phyloP scores from a whole-genome alignment of 2,797 vertebrate species.

The Poeciliopsis turneri region DNA sequence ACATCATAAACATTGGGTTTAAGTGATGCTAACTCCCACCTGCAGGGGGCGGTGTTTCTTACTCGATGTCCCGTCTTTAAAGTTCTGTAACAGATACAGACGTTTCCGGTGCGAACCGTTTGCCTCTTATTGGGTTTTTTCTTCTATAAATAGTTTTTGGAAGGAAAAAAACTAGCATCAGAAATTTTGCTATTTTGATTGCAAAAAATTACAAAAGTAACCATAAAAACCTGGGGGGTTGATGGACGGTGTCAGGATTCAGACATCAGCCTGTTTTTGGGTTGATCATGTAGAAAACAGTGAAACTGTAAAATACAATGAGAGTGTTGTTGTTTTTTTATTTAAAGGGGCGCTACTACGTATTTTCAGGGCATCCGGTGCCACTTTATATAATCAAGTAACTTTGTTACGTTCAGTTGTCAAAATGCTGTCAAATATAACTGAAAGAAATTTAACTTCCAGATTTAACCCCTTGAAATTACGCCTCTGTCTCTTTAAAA shows the following conservation, averaged over 20 bases:
- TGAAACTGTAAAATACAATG: background rate
- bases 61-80: background rate
- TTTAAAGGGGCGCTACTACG: background rate
- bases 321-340: background rate
- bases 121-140: background rate
- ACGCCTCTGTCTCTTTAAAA: no score
- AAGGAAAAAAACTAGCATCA: background rate
- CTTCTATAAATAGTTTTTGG: background rate
- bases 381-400: no score
- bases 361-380: no score
- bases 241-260: background rate
- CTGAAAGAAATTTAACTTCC: no score
- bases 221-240: background rate
- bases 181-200: background rate
- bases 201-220: background rate
- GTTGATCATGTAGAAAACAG: background rate
- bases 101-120: background rate
- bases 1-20: background rate
- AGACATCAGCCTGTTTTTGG: background rate
- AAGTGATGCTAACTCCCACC: background rate
- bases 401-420: no score
- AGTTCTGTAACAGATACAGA: background rate
- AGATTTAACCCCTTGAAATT: no score
- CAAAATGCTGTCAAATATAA: no score
- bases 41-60: background rate